Conservation (phyloP, 2,113 vertebrate genomes). For the Sakesphorus luctuosus region DNA sequence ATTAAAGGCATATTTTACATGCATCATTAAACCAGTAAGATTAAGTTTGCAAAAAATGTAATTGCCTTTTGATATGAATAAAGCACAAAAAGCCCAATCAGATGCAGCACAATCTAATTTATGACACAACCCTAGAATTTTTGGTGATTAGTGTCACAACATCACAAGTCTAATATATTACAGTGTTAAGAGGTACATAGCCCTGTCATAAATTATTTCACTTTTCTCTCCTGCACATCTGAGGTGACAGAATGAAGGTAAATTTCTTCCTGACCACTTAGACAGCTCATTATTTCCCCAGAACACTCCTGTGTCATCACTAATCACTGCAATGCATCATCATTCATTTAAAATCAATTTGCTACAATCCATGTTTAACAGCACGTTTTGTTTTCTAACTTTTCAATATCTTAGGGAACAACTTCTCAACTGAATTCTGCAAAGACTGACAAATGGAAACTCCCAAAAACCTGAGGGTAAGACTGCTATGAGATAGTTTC, state of each 20-base stretch:
- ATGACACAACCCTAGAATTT: neutral
- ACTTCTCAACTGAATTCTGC: neutral
- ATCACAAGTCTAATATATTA: constrained; percentile 43
- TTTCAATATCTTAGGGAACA: neutral
- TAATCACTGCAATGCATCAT: constrained; percentile 5
- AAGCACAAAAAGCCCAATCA: constrained; percentile 56
- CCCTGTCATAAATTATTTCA: constrained; percentile 30
- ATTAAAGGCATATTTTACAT: constrained; percentile 65
- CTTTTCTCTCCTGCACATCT: neutral
- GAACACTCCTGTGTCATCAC: neutral
- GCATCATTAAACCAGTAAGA: constrained; percentile 60
- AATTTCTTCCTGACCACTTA: constrained; percentile 5
- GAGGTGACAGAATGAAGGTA: neutral
- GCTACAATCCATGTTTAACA: neutral
- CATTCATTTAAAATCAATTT: neutral
- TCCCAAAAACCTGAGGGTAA: neutral
- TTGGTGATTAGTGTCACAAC: constrained; percentile 59
- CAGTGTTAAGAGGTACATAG: constrained; percentile 21
- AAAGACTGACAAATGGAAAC: neutral
- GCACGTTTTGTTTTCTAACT: neutral
- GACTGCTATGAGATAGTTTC: neutral
- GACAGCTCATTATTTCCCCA: constrained; percentile 41
- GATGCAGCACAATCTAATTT: constrained; percentile 48
- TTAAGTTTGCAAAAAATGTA: constrained; percentile 67
- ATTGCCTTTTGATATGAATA: constrained; percentile 68